Evolutionary conservation across 2,888 invertebrate genomes (phyloP).

Genomic region (Chymomyza caudatula): DNA sequence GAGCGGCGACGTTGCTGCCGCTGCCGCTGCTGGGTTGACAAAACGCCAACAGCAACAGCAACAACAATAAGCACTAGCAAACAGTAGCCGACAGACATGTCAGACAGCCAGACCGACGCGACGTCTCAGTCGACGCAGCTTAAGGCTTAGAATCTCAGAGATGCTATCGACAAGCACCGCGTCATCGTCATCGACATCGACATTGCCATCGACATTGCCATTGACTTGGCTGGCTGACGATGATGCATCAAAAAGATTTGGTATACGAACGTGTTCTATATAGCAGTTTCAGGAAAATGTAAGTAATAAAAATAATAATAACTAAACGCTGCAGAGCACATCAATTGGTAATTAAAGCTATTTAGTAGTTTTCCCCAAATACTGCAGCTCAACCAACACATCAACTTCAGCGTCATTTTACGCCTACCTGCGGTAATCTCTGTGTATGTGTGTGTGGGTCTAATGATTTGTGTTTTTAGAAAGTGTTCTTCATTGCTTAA

Average conservation of each 20-base stretch:
- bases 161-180: neutral
- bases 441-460: neutral
- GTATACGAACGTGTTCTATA: neutral
- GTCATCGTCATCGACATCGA: neutral
- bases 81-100: conserved; percentile 19
- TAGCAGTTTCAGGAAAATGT: neutral
- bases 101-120: neutral
- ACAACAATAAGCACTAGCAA: neutral
- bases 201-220: neutral
- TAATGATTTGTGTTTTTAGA: conserved; percentile 60
- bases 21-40: conserved; percentile 45
- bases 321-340: conserved; percentile 44
- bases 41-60: conserved; percentile 1
- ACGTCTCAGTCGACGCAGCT: conserved; percentile 5
- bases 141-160: conserved; percentile 34
- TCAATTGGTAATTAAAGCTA: conserved; percentile 67
- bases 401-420: neutral
- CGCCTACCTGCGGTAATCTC: neutral
- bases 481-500: conserved; percentile 37
- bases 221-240: conserved; percentile 10
- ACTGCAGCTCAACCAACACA: neutral
- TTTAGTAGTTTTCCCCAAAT: conserved; percentile 28
- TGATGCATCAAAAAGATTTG: conserved; percentile 48
- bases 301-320: conserved; percentile 21
- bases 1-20: neutral